These are phyloP conservation scores for Grammatotria lemairii DNA, from an alignment of 2,113 vertebrate species.

Conservation along the genomic window DNA sequence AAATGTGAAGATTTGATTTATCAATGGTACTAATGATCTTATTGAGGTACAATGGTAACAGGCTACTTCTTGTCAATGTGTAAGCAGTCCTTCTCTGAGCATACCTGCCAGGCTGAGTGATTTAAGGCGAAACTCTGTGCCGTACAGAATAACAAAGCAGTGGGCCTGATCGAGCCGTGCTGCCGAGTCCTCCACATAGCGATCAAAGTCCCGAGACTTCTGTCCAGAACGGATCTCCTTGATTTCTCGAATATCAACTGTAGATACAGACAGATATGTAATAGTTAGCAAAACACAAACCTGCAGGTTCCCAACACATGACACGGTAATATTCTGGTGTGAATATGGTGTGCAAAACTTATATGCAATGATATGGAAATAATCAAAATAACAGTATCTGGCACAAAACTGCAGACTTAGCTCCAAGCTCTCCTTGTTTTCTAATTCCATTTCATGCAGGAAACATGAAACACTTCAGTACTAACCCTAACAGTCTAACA, in stretches of 20 bases:
- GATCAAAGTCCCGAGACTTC: constrained; percentile 93
- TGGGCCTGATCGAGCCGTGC: constrained; percentile 80
- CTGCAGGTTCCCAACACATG: not conserved
- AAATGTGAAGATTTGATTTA: not conserved
- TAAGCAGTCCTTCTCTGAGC: not conserved
- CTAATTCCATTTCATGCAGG: not conserved
- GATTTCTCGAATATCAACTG: constrained; percentile 97
- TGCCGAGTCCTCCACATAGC: constrained; percentile 89
- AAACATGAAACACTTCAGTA: not conserved
- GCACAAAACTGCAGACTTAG: not conserved
- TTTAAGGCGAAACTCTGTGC: constrained; percentile 92
- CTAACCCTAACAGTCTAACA: not conserved
- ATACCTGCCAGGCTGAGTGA: constrained; percentile 93
- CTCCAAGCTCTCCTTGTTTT: not conserved
- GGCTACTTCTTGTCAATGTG: not conserved
- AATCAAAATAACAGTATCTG: not conserved
- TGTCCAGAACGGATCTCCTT: constrained; percentile 92
- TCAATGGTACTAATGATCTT: not conserved
- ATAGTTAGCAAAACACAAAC: not conserved
- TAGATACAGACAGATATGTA: not conserved
- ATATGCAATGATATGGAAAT: not conserved
- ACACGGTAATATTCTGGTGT: not conserved
- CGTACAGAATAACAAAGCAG: constrained; percentile 95
- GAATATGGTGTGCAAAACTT: not conserved
- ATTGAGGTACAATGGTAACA: not conserved